Conservation (phyloP, 1,140 invertebrate genomes). For the Zaprionus davidi region DNA sequence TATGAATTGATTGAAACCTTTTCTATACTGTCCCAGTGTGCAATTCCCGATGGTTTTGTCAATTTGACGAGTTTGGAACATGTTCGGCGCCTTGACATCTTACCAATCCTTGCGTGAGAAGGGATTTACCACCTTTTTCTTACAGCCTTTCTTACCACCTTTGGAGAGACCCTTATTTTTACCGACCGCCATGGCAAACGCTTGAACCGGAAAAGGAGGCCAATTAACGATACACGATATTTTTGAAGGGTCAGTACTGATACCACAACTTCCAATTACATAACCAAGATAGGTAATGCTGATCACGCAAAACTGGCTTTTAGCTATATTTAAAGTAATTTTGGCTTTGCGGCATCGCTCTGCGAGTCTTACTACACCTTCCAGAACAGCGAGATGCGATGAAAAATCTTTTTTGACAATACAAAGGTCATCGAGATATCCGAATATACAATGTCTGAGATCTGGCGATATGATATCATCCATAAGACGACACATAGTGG, state of each 20-base stretch:
- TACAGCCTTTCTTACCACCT: slow-evolving; percentile 99
- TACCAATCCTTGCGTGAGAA: slow-evolving; percentile 99
- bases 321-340: too few relatives aligned
- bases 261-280: neutral
- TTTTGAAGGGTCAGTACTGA: slow-evolving; percentile 9
- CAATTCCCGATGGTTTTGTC: slow-evolving; percentile 99
- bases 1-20: too few relatives aligned
- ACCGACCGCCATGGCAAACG: slow-evolving; percentile 96
- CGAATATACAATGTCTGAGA: neutral
- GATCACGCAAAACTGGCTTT: too few relatives aligned
- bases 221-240: slow-evolving; percentile 5
- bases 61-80: slow-evolving; percentile 98
- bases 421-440: slow-evolving; percentile 14
- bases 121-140: slow-evolving; percentile 99
- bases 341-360: neutral
- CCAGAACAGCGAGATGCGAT: neutral
- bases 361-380: neutral
- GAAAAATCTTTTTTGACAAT: slow-evolving; percentile 11
- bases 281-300: too few relatives aligned
- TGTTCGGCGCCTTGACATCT: slow-evolving; percentile 99
- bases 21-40: slow-evolving; percentile 94
- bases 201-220: slow-evolving; percentile 73
- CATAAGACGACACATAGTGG: slow-evolving; percentile 28
- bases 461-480: slow-evolving; percentile 11
- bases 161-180: slow-evolving; percentile 99